Percentiles rank a stretch among this genome's conserved stretches.
Conservation (phyloP, 2,797 vertebrate species). For the Saguinus oedipus region DNA sequence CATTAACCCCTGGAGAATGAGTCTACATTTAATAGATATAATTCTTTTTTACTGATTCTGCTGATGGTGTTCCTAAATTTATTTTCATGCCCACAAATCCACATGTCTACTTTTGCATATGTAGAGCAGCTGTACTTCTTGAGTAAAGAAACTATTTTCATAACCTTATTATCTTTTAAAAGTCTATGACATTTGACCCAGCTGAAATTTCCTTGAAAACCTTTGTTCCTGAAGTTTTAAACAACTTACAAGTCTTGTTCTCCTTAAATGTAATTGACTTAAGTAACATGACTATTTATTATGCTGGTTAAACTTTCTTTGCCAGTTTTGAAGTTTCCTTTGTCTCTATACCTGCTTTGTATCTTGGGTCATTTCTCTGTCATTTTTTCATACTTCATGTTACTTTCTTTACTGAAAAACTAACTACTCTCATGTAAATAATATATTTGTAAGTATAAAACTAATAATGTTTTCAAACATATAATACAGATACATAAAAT, state of each 20-base stretch:
- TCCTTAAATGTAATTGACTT: neutral
- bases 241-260: neutral
- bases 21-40: neutral
- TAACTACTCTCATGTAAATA: neutral
- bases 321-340: neutral
- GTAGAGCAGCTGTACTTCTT: neutral
- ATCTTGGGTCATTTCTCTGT: neutral
- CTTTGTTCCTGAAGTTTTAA: neutral
- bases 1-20: neutral
- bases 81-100: neutral
- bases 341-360: neutral
- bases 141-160: neutral
- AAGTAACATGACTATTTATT: neutral
- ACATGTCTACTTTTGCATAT: neutral
- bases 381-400: neutral
- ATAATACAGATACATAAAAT: neutral
- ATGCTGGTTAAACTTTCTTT: neutral
- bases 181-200: neutral
- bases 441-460: neutral
- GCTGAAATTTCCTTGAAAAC: neutral
- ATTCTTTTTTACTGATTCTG: neutral
- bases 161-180: neutral
- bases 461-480: neutral
- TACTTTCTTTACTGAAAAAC: neutral
- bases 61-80: neutral